These are phyloP conservation scores for Brachionichthys hirsutus DNA, from an alignment of 2,113 vertebrate genomes.

Conservation along the genomic window DNA sequence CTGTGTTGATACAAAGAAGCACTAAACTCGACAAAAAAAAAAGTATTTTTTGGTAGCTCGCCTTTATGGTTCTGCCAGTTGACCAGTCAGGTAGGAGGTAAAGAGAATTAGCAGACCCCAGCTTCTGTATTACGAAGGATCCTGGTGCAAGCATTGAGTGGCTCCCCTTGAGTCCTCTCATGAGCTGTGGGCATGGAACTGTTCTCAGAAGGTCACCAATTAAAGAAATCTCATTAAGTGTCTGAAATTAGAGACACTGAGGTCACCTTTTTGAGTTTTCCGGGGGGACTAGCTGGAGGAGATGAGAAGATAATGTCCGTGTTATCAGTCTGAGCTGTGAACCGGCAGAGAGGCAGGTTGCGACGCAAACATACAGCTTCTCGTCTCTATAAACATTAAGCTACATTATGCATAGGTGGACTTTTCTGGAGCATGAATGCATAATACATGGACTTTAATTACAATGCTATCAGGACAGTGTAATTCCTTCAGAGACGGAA, in stretches of 20 bases:
- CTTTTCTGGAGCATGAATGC: not conserved
- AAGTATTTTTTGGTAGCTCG: not conserved
- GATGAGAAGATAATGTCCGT: conserved; percentile 60
- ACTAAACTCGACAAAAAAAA: not conserved
- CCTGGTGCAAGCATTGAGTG: conserved; percentile 35
- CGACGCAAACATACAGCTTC: conserved; percentile 15
- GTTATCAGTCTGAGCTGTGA: conserved; percentile 43
- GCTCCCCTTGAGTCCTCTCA: conserved; percentile 62
- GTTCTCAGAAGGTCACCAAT: conserved; percentile 77
- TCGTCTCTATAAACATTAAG: conserved; percentile 41
- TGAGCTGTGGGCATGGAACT: conserved; percentile 58
- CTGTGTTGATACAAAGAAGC: conserved; percentile 1
- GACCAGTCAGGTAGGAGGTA: not conserved
- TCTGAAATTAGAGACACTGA: conserved; percentile 76
- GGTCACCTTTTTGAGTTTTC: conserved; percentile 68
- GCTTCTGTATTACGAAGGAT: conserved; percentile 25
- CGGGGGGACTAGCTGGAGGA: conserved; percentile 49
- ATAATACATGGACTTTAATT: conserved; percentile 9
- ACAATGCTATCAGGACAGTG: not conserved
- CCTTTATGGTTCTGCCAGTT: not conserved
- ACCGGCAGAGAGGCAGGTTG: conserved; percentile 52
- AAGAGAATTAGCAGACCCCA: conserved; percentile 19
- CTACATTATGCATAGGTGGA: conserved; percentile 22
- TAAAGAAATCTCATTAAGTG: conserved; percentile 80
- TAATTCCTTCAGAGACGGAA: not conserved